phyloP scores from a whole-genome alignment of 2,113 vertebrate species.

The Micronycteris hirsuta region DNA sequence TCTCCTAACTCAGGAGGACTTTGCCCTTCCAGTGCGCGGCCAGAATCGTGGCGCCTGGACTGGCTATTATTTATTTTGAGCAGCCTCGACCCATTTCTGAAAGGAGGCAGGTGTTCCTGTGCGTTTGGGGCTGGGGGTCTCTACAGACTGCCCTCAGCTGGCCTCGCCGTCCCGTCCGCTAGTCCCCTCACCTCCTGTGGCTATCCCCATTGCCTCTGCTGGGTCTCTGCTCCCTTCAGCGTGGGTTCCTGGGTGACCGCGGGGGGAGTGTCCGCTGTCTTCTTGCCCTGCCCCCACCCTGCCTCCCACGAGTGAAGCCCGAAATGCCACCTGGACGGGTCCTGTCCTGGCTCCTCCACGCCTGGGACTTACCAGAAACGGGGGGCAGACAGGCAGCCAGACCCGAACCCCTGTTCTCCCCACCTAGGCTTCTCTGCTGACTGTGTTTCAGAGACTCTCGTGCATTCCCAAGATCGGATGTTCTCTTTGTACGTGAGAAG shows the following conservation, averaged over 20 bases:
- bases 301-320: background rate
- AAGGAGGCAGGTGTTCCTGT: background rate
- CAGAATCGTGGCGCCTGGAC: accelerated
- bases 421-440: background rate
- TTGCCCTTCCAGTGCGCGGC: background rate
- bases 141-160: background rate
- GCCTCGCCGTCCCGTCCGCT: background rate
- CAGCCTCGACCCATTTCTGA: background rate
- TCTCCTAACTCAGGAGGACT: background rate
- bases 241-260: accelerated
- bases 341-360: background rate
- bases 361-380: background rate
- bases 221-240: background rate
- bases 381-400: accelerated
- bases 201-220: background rate
- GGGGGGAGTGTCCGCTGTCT: background rate
- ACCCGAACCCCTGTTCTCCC: background rate
- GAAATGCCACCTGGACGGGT: background rate
- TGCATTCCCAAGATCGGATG: background rate
- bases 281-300: too few species aligned
- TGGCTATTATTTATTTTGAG: too few species aligned
- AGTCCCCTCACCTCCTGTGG: accelerated
- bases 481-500: background rate
- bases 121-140: background rate
- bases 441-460: background rate